phyloP scores from a whole-genome alignment of 2,113 vertebrate genomes.

The Lagopus muta region DNA sequence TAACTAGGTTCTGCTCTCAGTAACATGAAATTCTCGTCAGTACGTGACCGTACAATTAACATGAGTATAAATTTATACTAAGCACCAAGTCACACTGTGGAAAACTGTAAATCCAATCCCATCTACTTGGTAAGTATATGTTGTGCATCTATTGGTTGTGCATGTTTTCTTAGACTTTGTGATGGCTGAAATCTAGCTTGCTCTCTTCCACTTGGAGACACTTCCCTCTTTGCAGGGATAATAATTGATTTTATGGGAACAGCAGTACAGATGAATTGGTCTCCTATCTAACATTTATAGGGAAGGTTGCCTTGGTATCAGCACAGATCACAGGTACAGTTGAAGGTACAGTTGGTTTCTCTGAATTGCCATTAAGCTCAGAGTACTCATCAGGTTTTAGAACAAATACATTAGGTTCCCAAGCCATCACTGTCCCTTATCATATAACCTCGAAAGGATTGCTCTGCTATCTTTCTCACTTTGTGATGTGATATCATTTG shows the following conservation, averaged over 20 bases:
- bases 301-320: constrained; percentile 20
- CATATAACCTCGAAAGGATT: background rate
- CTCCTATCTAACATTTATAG: background rate
- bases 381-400: background rate
- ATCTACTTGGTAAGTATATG: background rate
- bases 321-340: background rate
- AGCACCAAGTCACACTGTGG: background rate
- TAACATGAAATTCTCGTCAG: background rate
- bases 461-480: background rate
- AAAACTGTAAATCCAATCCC: background rate
- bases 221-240: background rate
- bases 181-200: background rate
- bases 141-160: background rate
- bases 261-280: background rate
- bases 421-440: background rate
- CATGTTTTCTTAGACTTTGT: background rate
- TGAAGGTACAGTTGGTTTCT: background rate
- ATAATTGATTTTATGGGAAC: constrained; percentile 22
- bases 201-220: background rate
- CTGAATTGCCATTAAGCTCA: background rate
- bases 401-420: background rate
- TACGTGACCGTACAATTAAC: background rate
- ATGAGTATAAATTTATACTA: background rate
- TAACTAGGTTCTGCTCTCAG: background rate
- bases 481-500: background rate